A percentile compares a stretch with the other conserved stretches of the same genome.
Evolutionary conservation across 37 sponge, comb jelly and placozoan species (phyloP).

Genomic region (Tethya wilhelma): DNA sequence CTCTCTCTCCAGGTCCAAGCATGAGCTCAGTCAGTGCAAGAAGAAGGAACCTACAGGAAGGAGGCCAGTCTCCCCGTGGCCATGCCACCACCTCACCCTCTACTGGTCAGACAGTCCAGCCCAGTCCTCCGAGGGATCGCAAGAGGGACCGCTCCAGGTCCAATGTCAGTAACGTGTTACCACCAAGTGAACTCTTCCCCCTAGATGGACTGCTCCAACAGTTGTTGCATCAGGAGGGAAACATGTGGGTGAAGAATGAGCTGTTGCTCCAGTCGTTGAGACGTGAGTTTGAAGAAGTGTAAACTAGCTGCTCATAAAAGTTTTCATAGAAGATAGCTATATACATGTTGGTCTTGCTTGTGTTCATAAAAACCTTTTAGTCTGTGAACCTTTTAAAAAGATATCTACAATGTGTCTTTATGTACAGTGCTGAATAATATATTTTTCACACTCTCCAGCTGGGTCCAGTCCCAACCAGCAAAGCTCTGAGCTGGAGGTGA

Average conservation of each 20-base stretch:
- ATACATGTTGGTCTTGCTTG: too few species aligned
- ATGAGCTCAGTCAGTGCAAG: too few species aligned
- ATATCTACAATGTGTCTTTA: not conserved
- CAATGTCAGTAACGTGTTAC: not conserved
- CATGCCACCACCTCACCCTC: constrained; percentile 11
- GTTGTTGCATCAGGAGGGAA: constrained; percentile 43
- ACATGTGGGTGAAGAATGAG: constrained; percentile 54
- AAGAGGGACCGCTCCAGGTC: not conserved
- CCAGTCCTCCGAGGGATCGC: not conserved
- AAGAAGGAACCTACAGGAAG: not conserved
- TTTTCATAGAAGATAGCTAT: too few species aligned
- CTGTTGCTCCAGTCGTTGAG: not conserved
- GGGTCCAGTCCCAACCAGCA: not conserved
- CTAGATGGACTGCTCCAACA: constrained; percentile 34
- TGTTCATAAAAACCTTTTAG: too few species aligned
- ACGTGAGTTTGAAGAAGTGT: constrained; percentile 5
- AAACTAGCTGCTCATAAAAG: too few species aligned
- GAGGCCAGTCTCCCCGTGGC: not conserved
- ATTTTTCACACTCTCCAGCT: not conserved
- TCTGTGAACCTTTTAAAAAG: too few species aligned
- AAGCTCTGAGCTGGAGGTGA: not conserved
- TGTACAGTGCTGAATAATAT: not conserved
- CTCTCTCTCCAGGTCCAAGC: too few species aligned
- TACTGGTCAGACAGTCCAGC: constrained; percentile 5
- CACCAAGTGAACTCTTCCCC: constrained; percentile 9